Evolutionary conservation across 2,113 vertebrate species (phyloP), one percentile per base, ranked within the genome.

Genomic region (Heterocephalus glaber): DNA sequence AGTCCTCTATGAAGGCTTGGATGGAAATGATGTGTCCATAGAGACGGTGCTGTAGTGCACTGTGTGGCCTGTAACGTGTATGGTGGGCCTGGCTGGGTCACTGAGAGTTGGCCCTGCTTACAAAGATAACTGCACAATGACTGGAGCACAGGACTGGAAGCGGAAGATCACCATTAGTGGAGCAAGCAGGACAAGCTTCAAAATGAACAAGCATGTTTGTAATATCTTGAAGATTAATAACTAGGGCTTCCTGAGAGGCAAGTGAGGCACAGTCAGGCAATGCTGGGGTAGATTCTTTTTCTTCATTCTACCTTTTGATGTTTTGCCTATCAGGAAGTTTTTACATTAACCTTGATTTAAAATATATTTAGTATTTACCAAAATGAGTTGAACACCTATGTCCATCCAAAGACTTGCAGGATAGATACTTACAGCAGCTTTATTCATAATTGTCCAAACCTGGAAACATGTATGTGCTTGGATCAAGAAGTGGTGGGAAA

Each of bases 41-140:
- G 52, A n/a, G 52, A 30, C 0, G 7, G 22, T 2, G 0, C 22
- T 60, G 14, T 12, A 26, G 11, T 61, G 49, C 0, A 2, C 3
- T 20, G 0, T 22, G 20, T 2, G 22, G 35, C 2, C 22, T 77
- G 35, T 17, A 19, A 14, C 3, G 2, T 38, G 3, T 0, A 1
- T 8, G 16, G 24, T 44, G 41, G 24, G 17, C 52, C 35, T 60
- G 28, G 68, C 22, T 84, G n/a, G 33, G n/a, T 74, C n/a, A 19
- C 80, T 65, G 61, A 28, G 11, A 35, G 49, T 65, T 33, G 17
- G 22, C 20, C 44, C 17, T 24, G 6, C 3, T 56, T 28, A 26
- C 35, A 33, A 60, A n/a, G 20, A 10, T 63, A 60, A 47, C 28
- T 8, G 47, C 12, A 68, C 0, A 60, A 4, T n/a, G 2, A 35